A percentile compares a stretch with the other conserved stretches of the same genome.
These are phyloP conservation scores for Ornithoptera alexandrae DNA, from an alignment of 2,888 invertebrate genomes.

Conservation along the genomic window DNA sequence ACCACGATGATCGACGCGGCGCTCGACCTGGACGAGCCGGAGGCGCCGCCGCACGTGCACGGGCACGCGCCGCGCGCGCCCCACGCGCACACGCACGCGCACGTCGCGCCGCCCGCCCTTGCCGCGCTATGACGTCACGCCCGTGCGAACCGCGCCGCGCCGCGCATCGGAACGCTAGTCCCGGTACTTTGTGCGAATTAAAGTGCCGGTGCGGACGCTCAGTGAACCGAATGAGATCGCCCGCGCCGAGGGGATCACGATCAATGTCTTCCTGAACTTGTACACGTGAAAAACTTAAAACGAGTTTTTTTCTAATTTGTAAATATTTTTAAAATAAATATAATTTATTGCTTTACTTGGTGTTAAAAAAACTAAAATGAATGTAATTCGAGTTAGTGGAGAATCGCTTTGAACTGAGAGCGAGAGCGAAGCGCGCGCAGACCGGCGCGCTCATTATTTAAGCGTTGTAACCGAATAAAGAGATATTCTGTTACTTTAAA, in stretches of 20 bases:
- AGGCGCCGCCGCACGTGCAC: slow-evolving; percentile 63
- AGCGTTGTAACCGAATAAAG: no score
- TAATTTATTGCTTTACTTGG: no score
- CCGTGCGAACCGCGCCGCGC: not conserved
- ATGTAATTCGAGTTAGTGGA: no score
- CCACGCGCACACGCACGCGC: slow-evolving; percentile 36
- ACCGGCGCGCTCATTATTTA: no score
- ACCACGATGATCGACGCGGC: slow-evolving; percentile 95
- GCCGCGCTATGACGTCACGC: slow-evolving; percentile 33
- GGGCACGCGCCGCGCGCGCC: slow-evolving; percentile 28
- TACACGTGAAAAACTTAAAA: not conserved
- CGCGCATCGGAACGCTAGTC: not conserved
- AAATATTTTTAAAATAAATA: no score
- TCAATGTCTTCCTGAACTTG: not conserved
- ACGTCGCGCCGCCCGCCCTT: slow-evolving; percentile 30
- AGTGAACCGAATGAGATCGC: not conserved
- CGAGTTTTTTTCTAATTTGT: not conserved
- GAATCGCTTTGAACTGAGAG: no score
- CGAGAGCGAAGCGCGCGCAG: no score
- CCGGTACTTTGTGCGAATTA: not conserved
- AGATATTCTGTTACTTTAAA: no score
- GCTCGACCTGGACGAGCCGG: slow-evolving; percentile 91
- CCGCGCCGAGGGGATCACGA: not conserved
- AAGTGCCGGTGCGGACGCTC: not conserved
- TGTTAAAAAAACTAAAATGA: no score